Percentiles rank a stretch among this genome's conserved stretches.
Evolutionary conservation across 2,113 vertebrate species (phyloP).

Genomic region (Caranx ignobilis): DNA sequence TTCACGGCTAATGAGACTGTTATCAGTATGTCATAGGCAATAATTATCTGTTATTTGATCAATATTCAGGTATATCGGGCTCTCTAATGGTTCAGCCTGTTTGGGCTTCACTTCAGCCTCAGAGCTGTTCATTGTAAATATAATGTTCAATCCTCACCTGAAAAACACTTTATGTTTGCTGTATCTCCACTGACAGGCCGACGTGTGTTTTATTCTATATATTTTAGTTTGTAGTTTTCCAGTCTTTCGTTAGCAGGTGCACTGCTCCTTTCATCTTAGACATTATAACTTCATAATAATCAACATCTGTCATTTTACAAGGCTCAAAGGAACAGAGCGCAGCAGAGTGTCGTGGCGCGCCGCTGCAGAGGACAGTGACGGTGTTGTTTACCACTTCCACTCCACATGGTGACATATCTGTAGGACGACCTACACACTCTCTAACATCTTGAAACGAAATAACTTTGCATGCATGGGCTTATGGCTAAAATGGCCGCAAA

Average conservation of each 20-base stretch:
- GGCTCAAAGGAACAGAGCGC: neutral
- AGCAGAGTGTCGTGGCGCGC: neutral
- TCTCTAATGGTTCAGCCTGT: too few relatives aligned
- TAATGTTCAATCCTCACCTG: neutral
- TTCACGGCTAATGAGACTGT: neutral
- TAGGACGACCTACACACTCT: neutral
- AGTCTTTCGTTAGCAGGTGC: slow-evolving; percentile 25
- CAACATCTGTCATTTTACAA: neutral
- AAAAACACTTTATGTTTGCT: slow-evolving; percentile 10
- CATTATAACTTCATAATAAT: slow-evolving; percentile 22
- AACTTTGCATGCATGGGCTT: too few relatives aligned
- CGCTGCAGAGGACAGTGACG: neutral
- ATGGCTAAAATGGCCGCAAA: neutral
- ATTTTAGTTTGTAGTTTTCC: neutral
- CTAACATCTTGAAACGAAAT: neutral
- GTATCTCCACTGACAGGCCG: neutral
- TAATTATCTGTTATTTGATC: neutral
- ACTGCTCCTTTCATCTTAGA: slow-evolving; percentile 20
- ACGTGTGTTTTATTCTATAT: neutral
- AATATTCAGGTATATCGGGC: neutral
- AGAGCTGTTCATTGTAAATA: neutral
- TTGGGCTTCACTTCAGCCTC: neutral
- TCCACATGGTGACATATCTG: neutral
- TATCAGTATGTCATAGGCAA: neutral
- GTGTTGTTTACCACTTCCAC: neutral